Evolutionary conservation across 2,888 invertebrate genomes (phyloP).

Genomic region (Meteorus colon): DNA sequence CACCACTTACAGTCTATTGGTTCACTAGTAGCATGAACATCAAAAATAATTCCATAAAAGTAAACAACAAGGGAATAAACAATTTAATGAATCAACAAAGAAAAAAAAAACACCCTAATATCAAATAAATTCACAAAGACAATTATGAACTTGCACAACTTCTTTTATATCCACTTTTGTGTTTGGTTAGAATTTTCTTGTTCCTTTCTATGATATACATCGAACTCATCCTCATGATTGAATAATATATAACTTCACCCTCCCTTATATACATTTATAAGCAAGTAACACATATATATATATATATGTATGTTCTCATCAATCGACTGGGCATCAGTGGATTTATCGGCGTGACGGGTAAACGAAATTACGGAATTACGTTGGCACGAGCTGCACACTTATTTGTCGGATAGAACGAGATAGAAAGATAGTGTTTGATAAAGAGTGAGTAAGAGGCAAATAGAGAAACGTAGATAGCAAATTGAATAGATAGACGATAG

Average conservation of each 20-base stretch:
- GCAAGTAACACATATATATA: background rate
- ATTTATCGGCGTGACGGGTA: conserved; percentile 23
- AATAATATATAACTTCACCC: background rate
- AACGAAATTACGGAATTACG: conserved; percentile 31
- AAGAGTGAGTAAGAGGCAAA: background rate
- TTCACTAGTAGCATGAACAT: background rate
- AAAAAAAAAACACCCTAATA: background rate
- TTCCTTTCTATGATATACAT: background rate
- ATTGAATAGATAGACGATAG: conserved; percentile 6
- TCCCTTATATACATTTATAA: background rate
- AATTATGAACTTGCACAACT: background rate
- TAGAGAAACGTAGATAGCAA: background rate
- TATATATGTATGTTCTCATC: background rate
- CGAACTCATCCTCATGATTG: background rate
- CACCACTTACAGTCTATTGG: conserved; percentile 14
- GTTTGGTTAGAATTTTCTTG: background rate
- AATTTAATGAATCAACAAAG: background rate
- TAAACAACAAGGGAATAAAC: background rate
- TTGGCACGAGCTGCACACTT: conserved; percentile 25
- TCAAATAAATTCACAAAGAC: background rate
- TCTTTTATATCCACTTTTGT: background rate
- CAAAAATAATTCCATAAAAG: background rate
- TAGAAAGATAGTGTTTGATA: conserved; percentile 2
- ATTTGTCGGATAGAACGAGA: conserved; percentile 30
- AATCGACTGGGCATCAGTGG: conserved; percentile 17